These are phyloP conservation scores for Macrobrachium nipponense DNA, from an alignment of 1,140 invertebrate genomes.

Conservation along the genomic window DNA sequence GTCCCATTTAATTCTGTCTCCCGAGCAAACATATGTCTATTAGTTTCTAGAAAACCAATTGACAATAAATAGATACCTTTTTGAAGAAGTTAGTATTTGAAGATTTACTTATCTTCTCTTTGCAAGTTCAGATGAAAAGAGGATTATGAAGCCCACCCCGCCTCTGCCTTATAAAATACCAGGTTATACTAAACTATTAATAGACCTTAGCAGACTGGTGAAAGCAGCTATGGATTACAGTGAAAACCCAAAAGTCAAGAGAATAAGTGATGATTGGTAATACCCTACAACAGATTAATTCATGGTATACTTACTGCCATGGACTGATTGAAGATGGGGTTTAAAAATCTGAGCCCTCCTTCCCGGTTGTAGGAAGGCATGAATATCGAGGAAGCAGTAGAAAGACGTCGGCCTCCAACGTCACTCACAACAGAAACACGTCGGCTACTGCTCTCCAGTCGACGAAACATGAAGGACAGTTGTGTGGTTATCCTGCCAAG, in stretches of 20 bases:
- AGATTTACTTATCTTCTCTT: not conserved
- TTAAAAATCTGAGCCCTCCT: conserved; percentile 48
- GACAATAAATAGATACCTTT: not conserved
- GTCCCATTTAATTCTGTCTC: not conserved
- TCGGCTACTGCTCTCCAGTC: conserved; percentile 45
- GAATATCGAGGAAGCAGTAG: conserved; percentile 31
- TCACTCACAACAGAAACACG: conserved; percentile 48
- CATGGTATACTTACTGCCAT: conserved; percentile 39
- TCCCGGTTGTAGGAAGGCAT: conserved; percentile 36
- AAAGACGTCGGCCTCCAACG: conserved; percentile 32
- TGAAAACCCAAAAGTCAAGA: not conserved
- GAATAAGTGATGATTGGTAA: not conserved
- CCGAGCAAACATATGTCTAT: too few species aligned
- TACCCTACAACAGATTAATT: not conserved
- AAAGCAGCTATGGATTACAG: not conserved
- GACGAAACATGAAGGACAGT: conserved; percentile 52
- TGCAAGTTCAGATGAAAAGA: not conserved
- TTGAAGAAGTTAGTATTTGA: not conserved
- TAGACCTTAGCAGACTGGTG: not conserved
- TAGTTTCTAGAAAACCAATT: too few species aligned
- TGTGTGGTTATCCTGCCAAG: conserved; percentile 16
- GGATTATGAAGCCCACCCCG: not conserved
- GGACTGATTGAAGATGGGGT: conserved; percentile 54
- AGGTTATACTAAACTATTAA: not conserved
- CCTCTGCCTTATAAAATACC: not conserved